Evolutionary conservation across 2,113 vertebrate genomes (phyloP), one percentile per base, ranked within the genome.

Genomic region (Psilopsiagon aurifrons): DNA sequence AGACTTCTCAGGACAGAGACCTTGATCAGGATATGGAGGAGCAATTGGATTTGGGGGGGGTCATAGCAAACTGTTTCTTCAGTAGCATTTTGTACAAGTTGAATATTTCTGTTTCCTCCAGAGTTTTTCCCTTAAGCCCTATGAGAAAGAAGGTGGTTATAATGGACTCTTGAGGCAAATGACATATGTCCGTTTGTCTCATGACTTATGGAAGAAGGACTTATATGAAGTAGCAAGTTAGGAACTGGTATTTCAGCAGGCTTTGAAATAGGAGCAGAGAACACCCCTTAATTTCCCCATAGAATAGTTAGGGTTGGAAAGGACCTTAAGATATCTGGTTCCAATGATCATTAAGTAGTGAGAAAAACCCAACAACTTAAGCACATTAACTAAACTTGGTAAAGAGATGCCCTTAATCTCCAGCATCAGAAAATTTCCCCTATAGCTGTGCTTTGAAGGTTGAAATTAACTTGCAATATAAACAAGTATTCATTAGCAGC

Each of bases 31-130:
- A 47, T 8, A 31, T 35, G 15, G 29, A 59, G 39, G 33, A 55
- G 22, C 27, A 2, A 0, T 60, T 86, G 82, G 25, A n/a, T 47
- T 47, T 54, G 66, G 27, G 39, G 39, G 39, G 0, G 1, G 11
- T 54, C 1, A 0, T 54, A 62, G 29, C 31, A 47, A 62, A 27
- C 52, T 0, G 37, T 43, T 66, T 73, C 37, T 87, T 9, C 4
- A 59, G 24, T 1, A 59, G 37, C 6, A 7, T 35, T 70, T 76
- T 44, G 43, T 54, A 9, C 17, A 35, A 33, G 17, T 2, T 20
- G 13, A 41, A 22, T 1, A 0, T 54, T 83, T 71, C 57, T 86
- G 15, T 59, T 82, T 16, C 37, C 6, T 31, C 55, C 29, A 7
- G 37, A 59, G 18, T 37, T 78, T 54, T 54, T 60, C 13, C 27